These are phyloP conservation scores for Sycophaga agraensis DNA, from an alignment of 1,140 invertebrate species.

Conservation along the genomic window DNA sequence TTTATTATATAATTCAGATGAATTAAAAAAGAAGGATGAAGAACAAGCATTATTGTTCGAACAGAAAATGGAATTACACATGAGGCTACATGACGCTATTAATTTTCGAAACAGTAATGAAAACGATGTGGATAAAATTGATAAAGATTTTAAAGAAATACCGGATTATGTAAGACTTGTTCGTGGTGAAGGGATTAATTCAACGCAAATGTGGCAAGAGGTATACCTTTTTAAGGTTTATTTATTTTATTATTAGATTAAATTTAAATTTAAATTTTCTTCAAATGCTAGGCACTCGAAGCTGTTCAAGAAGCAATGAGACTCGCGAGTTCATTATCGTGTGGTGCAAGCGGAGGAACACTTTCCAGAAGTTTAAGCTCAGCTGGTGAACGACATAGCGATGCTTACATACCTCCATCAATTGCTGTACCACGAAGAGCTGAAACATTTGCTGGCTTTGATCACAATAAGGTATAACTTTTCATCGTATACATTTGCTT, in stretches of 20 bases:
- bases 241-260: neutral
- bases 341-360: slow-evolving; percentile 68
- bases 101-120: slow-evolving; percentile 53
- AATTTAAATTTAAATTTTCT: slow-evolving; percentile 6
- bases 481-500: neutral
- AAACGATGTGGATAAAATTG: slow-evolving; percentile 42
- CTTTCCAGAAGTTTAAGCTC: slow-evolving; percentile 88
- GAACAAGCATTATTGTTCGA: slow-evolving; percentile 83
- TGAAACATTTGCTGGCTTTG: slow-evolving; percentile 94
- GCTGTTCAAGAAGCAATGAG: slow-evolving; percentile 68
- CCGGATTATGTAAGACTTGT: slow-evolving; percentile 51
- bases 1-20: no score
- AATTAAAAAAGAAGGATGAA: slow-evolving; percentile 81
- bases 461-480: slow-evolving; percentile 63
- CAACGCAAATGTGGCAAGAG: slow-evolving; percentile 50
- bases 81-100: slow-evolving; percentile 72
- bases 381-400: slow-evolving; percentile 85
- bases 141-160: slow-evolving; percentile 44
- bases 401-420: slow-evolving; percentile 77
- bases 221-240: slow-evolving; percentile 27
- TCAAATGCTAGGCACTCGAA: slow-evolving; percentile 41
- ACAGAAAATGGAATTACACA: slow-evolving; percentile 83
- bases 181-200: slow-evolving; percentile 47
- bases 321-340: slow-evolving; percentile 69
- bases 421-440: slow-evolving; percentile 78